Percentiles rank a stretch among this genome's conserved stretches.
Conservation (phyloP, 2,797 vertebrate genomes). For the Fratercula arctica region DNA sequence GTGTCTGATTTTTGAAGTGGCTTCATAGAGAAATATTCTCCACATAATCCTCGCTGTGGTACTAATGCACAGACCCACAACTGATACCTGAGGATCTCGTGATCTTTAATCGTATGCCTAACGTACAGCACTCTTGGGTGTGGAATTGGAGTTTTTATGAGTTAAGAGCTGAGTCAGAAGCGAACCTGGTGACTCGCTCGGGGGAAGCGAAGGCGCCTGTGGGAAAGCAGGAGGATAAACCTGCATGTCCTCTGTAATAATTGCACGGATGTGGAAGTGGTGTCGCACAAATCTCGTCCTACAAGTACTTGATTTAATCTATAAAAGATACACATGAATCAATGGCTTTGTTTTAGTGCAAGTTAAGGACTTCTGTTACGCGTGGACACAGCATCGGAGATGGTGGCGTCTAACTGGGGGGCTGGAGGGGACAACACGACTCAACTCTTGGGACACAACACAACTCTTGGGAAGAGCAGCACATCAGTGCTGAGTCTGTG, state of each 20-base stretch:
- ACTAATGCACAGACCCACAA: not conserved
- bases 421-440: not conserved
- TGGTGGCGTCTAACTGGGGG: not conserved
- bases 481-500: accelerated
- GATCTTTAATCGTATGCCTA: not conserved
- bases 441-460: too few species aligned
- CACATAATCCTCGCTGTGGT: not conserved
- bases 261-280: not conserved
- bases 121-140: not conserved
- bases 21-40: not conserved
- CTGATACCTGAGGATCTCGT: not conserved
- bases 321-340: not conserved
- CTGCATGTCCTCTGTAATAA: not conserved
- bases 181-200: not conserved
- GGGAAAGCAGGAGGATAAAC: not conserved
- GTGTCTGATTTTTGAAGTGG: not conserved
- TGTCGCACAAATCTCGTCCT: not conserved
- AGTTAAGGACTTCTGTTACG: not conserved
- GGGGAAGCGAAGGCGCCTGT: not conserved
- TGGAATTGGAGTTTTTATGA: not conserved
- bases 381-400: accelerated
- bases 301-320: not conserved
- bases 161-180: not conserved
- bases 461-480: not conserved
- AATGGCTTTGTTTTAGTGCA: not conserved